Conservation (phyloP, 2,888 invertebrate species). For the Rutpela maculata region DNA sequence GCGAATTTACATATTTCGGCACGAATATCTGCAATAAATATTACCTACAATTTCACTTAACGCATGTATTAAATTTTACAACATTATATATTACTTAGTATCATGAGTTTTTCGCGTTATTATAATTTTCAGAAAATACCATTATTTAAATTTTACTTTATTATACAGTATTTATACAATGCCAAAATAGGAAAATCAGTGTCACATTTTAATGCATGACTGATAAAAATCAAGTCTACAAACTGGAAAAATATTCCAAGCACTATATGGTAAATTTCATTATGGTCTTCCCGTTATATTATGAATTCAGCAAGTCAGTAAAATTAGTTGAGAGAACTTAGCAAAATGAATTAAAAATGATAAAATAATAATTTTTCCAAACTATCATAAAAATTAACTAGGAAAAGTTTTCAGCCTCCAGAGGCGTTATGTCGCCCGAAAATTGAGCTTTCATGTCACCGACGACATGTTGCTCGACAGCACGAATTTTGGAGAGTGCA, state of each 20-base stretch:
- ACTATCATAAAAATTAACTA: too few species aligned
- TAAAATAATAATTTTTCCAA: too few species aligned
- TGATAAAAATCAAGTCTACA: neutral
- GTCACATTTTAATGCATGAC: neutral
- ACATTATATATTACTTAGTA: neutral
- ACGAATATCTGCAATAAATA: neutral
- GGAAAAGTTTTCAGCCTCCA: too few species aligned
- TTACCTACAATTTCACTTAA: neutral
- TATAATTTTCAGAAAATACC: neutral
- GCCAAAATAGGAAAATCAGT: neutral
- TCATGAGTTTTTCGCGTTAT: neutral
- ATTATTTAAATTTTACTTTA: neutral
- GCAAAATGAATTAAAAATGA: too few species aligned
- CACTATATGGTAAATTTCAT: too few species aligned
- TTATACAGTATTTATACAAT: neutral
- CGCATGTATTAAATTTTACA: neutral
- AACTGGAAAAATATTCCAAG: neutral
- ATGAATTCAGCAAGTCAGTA: too few species aligned
- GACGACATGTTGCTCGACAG: too few species aligned
- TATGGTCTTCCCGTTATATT: too few species aligned
- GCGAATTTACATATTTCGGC: neutral
- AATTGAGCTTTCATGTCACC: too few species aligned
- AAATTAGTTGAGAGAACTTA: too few species aligned
- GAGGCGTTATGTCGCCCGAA: too few species aligned
- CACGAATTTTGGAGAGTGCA: too few species aligned